Evolutionary conservation across 2,113 vertebrate genomes (phyloP), one percentile per base, ranked within the genome.

Genomic region (human): DNA sequence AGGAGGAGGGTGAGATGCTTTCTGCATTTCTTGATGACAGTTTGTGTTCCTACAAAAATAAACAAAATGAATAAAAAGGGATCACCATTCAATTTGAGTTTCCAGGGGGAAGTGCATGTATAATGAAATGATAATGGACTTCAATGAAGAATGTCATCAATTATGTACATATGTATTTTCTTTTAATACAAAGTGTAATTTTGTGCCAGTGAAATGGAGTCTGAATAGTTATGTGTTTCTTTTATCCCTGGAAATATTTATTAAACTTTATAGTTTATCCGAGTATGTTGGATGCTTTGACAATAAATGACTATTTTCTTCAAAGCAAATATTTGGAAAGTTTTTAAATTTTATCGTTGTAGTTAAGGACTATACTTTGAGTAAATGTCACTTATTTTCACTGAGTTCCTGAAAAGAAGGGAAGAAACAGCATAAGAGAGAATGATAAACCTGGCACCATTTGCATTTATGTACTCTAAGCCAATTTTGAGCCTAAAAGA

Each of bases 251-350:
- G 80, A 98, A 99, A 99, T 99, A 99, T 99, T 99, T 99, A 99
- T 99, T 99, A 98, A 98, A 99, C 99, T 99, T 99, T 99, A 99
- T 99, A 99, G 99, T 99, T 99, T 99, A 99, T 99, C 99, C 98
- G 99, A 99, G 99, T 99, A 99, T 99, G 99, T 99, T 99, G 99
- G 99, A 99, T 99, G 99, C 99, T 99, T 99, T 99, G 99, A 99
- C 99, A 99, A 99, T 99, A 99, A 99, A 99, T 99, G 99, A 99
- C 99, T 99, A 99, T 99, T 99, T 99, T 99, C 99, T 99, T 98
- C 98, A 98, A 98, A 99, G 98, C 98, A 98, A 96, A 96, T 98
- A 94, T 98, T 98, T 96, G 90, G 52, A 89, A 95, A 82, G n/a
- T 30, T 1, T 92, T 90, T 89, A 64, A 64, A 20, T 32, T 35